These are phyloP conservation scores for Habropoda laboriosa DNA, from an alignment of 1,140 invertebrate species.

Conservation along the genomic window DNA sequence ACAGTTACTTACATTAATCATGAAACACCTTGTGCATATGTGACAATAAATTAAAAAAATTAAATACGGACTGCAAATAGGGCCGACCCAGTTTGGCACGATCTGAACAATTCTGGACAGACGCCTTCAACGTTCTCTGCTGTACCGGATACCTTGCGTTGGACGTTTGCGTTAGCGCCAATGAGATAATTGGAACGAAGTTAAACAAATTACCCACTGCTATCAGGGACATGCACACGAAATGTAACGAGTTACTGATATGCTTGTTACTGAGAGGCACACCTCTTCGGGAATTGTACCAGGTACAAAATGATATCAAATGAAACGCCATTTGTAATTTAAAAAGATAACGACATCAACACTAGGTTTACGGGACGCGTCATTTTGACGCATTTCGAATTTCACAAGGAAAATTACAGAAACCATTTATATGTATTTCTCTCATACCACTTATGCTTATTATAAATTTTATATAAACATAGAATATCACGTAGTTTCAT, in stretches of 20 bases:
- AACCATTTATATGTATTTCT: too few species aligned
- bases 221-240: slow-evolving; percentile 88
- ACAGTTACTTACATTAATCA: too few species aligned
- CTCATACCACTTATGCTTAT: too few species aligned
- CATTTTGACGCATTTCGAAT: too few species aligned
- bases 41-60: neutral
- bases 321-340: too few species aligned
- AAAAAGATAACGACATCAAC: too few species aligned
- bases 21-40: too few species aligned
- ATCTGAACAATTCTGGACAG: slow-evolving; percentile 85
- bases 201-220: slow-evolving; percentile 84
- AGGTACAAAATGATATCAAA: slow-evolving; percentile 83
- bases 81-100: slow-evolving; percentile 84
- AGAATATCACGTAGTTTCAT: too few species aligned
- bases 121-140: slow-evolving; percentile 88
- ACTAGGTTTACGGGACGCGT: too few species aligned
- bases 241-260: slow-evolving; percentile 88
- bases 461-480: too few species aligned
- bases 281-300: slow-evolving; percentile 87
- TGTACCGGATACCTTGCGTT: slow-evolving; percentile 87
- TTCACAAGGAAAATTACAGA: too few species aligned
- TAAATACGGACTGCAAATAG: slow-evolving; percentile 74
- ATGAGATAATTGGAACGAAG: slow-evolving; percentile 84
- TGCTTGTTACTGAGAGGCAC: slow-evolving; percentile 87
- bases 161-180: slow-evolving; percentile 84